Conservation (phyloP, 1,140 invertebrate genomes). For the Contarinia nasturtii region DNA sequence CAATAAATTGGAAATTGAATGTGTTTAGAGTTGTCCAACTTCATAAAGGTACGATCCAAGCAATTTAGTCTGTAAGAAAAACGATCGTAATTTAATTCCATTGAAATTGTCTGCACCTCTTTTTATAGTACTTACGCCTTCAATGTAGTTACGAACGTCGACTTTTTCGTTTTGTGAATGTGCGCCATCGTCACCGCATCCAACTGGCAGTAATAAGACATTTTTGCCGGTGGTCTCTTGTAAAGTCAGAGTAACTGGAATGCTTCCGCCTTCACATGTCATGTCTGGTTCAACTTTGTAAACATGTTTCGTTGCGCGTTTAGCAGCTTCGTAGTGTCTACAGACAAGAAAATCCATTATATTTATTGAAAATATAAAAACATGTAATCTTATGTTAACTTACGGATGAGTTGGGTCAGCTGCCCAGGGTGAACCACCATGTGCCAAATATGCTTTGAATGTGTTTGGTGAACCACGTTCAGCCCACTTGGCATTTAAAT, state of each 20-base stretch:
- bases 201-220: conserved; percentile 80
- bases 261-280: conserved; percentile 89
- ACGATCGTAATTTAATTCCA: conserved; percentile 4
- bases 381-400: no score
- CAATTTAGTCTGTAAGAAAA: conserved; percentile 58
- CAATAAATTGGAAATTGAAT: no score
- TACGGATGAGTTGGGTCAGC: conserved; percentile 81
- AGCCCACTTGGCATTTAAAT: conserved; percentile 52
- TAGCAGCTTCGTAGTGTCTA: conserved; percentile 79
- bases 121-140: conserved; percentile 53
- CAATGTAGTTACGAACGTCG: conserved; percentile 78
- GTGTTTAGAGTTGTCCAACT: conserved; percentile 33
- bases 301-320: conserved; percentile 70
- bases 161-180: conserved; percentile 98
- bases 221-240: conserved; percentile 82
- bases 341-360: no score
- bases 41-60: conserved; percentile 71
- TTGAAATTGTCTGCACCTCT: background rate
- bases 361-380: no score
- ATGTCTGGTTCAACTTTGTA: conserved; percentile 86
- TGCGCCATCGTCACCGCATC: conserved; percentile 85
- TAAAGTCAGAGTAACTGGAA: conserved; percentile 83
- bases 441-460: conserved; percentile 54
- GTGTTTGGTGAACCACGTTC: conserved; percentile 67
- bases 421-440: conserved; percentile 79